Evolutionary conservation across 35 echinoderm and acorn worm species (phyloP).

Genomic region (Heliocidaris tuberculata): DNA sequence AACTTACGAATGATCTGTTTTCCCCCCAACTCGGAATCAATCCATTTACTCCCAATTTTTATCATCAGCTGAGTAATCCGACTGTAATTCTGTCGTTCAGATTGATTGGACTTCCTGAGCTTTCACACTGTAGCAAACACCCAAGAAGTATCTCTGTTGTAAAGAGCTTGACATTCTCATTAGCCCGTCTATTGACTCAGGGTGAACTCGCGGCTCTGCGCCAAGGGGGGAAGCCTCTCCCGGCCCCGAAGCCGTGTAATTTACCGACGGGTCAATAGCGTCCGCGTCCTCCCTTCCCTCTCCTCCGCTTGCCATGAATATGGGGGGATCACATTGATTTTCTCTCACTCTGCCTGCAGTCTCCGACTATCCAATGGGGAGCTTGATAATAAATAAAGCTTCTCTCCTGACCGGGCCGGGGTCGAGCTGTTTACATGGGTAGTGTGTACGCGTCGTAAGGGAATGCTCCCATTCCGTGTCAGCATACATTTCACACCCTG

Average conservation of each 20-base stretch:
- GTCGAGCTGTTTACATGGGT: not conserved
- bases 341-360: not conserved
- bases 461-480: not conserved
- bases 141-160: not conserved
- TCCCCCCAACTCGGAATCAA: too few relatives aligned
- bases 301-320: not conserved
- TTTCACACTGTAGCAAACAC: not conserved
- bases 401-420: not conserved
- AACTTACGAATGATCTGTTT: too few relatives aligned
- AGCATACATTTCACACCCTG: not conserved
- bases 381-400: slow-evolving; percentile 4
- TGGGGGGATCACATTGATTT: not conserved
- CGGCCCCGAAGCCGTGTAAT: not conserved
- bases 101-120: not conserved
- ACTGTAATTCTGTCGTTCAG: not conserved
- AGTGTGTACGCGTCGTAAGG: not conserved
- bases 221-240: not conserved
- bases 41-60: too few relatives aligned
- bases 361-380: not conserved
- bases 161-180: not conserved
- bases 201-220: not conserved
- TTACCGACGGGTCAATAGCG: not conserved
- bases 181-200: not conserved
- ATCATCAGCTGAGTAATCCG: not conserved
- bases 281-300: not conserved